A percentile compares a stretch with the other conserved stretches of the same genome.
phyloP scores from a whole-genome alignment of 2,113 vertebrate genomes.

The Myotis davidii region DNA sequence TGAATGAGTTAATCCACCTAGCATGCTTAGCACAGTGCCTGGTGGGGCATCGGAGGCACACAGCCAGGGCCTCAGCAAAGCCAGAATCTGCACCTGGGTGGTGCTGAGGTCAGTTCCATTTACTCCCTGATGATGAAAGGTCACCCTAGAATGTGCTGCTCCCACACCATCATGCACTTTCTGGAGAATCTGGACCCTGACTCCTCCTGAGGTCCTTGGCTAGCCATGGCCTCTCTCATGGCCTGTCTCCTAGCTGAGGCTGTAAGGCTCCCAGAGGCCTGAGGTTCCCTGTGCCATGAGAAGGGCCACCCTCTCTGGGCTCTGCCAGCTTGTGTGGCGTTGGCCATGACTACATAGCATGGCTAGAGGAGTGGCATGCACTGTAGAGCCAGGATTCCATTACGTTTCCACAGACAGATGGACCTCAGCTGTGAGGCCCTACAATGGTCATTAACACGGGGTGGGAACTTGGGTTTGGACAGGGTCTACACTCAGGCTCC shows the following conservation, averaged over 20 bases:
- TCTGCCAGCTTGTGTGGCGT: neutral
- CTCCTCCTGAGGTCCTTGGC: neutral
- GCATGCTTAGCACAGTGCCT: neutral
- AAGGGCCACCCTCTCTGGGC: neutral
- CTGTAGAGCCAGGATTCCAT: neutral
- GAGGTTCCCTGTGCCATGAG: neutral
- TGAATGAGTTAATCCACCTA: fast-evolving
- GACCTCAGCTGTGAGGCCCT: neutral
- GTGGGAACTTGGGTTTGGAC: neutral
- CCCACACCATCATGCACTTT: no score
- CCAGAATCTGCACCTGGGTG: neutral
- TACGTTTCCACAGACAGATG: fast-evolving
- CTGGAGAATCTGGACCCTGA: neutral
- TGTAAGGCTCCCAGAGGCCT: no score
- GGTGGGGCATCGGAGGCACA: neutral
- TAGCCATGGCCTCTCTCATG: neutral
- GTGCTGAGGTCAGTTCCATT: no score
- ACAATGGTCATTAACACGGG: neutral
- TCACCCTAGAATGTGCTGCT: neutral
- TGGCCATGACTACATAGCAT: neutral
- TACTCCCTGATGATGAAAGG: neutral
- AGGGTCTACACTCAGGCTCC: neutral
- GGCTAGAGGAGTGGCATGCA: neutral
- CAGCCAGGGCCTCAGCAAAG: neutral
- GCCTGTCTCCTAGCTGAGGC: neutral